Percentiles rank a stretch among this genome's conserved stretches.
Evolutionary conservation across 2,797 vertebrate genomes (phyloP).

Genomic region (Phalloptychus januarius): DNA sequence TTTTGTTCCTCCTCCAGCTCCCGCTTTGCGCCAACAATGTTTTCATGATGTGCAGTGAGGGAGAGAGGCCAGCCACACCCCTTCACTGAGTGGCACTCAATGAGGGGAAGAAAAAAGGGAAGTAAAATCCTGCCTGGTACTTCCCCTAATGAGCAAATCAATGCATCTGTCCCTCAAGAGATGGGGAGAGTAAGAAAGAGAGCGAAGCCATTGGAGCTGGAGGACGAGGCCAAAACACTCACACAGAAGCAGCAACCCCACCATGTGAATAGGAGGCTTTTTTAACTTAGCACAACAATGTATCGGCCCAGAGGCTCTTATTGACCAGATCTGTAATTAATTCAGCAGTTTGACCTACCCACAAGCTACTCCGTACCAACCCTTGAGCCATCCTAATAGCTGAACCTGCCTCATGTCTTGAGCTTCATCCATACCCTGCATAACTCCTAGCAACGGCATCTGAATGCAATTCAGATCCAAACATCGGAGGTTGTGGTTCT

Average conservation of each 20-base stretch:
- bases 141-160: slow-evolving; percentile 85
- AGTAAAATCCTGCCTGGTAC: slow-evolving; percentile 74
- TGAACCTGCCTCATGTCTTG: slow-evolving; percentile 64
- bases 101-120: slow-evolving; percentile 73
- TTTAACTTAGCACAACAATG: slow-evolving; percentile 84
- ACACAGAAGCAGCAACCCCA: slow-evolving; percentile 78
- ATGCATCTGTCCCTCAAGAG: slow-evolving; percentile 83
- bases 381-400: slow-evolving; percentile 53
- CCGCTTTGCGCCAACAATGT: slow-evolving; percentile 57
- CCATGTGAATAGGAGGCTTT: slow-evolving; percentile 78
- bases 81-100: slow-evolving; percentile 79
- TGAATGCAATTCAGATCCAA: slow-evolving; percentile 46
- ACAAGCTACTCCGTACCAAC: slow-evolving; percentile 64
- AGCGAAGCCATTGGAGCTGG: slow-evolving; percentile 69
- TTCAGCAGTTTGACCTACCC: slow-evolving; percentile 81
- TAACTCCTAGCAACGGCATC: slow-evolving; percentile 59
- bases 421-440: slow-evolving; percentile 39
- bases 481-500: slow-evolving; percentile 21
- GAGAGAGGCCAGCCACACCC: slow-evolving; percentile 84
- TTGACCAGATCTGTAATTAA: slow-evolving; percentile 76
- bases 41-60: slow-evolving; percentile 83
- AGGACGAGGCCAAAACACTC: slow-evolving; percentile 82
- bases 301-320: slow-evolving; percentile 68
- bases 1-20: slow-evolving; percentile 39
- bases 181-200: slow-evolving; percentile 64